Base-by-base conservation (phyloP, 1,140 invertebrate species). In the Melipona quadrifasciata region DNA sequence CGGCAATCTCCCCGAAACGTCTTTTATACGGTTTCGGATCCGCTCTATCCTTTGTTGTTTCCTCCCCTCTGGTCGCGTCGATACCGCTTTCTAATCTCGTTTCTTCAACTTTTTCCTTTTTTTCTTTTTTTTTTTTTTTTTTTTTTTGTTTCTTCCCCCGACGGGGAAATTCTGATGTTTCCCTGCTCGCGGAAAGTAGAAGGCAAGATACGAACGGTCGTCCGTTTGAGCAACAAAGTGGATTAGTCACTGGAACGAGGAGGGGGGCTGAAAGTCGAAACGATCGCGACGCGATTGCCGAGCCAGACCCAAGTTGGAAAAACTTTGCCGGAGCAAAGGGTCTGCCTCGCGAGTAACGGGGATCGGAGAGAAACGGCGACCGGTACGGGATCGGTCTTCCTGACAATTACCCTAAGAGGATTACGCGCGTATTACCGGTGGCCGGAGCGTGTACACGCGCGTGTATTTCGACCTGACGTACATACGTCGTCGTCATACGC, bases 351-450 rank as follows among this genome's bases (percentile, higher is more conserved):
- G 72, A 64, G 72, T 77, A 74, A 80, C 82, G 87, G 77, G 83
- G 79, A 80, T 76, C 72, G n/a, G 55, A 19, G 80, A 80, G 83
- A 88, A 88, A 86, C 82, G 64, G 65, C 64, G 34, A 65, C 61
- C 72, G 88, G 39, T 47, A 47, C 39, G 6, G 39, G 82, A 81
- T 89, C 86, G 72, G 84, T 82, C 76, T 88, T 84, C 79, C 87
- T 80, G 75, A 72, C 76, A 89, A 89, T 89, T 89, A 89, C 85
- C 76, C 72, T 86, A 86, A 89, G 84, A 89, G 88, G 88, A 89
- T 89, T 89, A 89, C 64, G 71, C 70, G 67, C 57, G 76, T 80
- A 34, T 53, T 75, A 78, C 70, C 53, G 39, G 53, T 61, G 21
- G 12, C 24, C 53, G 2, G 61, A 21, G 68, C 57, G 39, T 47